These are phyloP conservation scores for Sprattus sprattus DNA, from an alignment of 2,113 vertebrate species.

Conservation along the genomic window DNA sequence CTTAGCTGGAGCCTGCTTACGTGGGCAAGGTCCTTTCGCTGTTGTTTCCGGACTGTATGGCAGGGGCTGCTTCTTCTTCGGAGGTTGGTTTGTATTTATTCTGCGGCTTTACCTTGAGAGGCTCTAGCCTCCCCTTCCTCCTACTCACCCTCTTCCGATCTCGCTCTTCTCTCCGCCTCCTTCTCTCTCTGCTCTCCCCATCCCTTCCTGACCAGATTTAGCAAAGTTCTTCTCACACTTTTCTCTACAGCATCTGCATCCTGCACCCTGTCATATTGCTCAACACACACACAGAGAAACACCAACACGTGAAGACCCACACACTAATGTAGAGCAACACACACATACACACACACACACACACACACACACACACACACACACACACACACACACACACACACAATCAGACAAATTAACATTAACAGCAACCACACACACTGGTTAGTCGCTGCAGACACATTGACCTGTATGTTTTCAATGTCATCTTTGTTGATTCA, in stretches of 20 bases:
- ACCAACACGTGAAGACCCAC: background rate
- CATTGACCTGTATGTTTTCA: background rate
- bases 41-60: constrained; percentile 4
- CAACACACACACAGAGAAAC: background rate
- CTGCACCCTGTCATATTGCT: background rate
- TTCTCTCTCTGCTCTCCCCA: background rate
- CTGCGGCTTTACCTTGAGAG: constrained; percentile 1
- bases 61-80: background rate
- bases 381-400: background rate
- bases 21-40: constrained; percentile 10
- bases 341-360: background rate
- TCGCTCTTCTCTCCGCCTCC: background rate
- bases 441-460: background rate
- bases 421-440: background rate
- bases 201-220: background rate
- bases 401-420: background rate
- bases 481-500: background rate
- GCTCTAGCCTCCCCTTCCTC: background rate
- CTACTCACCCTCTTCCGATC: background rate
- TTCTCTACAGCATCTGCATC: background rate
- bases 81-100: background rate
- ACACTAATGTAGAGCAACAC: background rate
- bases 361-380: background rate
- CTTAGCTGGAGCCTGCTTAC: background rate
- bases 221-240: background rate